A percentile compares a stretch with the other conserved stretches of the same genome.
These are phyloP conservation scores for Dicaeum eximium DNA, from an alignment of 2,113 vertebrate species.

Conservation along the genomic window DNA sequence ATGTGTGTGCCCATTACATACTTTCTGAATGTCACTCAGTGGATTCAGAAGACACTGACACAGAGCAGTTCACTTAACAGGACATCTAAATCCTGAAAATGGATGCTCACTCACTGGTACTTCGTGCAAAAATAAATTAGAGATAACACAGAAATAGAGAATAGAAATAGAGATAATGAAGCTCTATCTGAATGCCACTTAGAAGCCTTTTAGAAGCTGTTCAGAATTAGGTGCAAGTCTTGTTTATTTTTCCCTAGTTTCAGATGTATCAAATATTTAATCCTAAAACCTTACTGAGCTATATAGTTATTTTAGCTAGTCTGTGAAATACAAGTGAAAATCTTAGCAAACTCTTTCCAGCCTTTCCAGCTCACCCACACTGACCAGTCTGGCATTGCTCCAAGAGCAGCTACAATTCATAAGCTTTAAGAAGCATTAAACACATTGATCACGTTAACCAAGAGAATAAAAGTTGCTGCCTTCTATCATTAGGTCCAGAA, in stretches of 20 bases:
- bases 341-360: not conserved
- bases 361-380: not conserved
- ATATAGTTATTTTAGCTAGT: not conserved
- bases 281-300: not conserved
- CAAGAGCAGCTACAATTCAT: slow-evolving; percentile 53
- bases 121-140: not conserved
- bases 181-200: not conserved
- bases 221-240: not conserved
- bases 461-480: slow-evolving; percentile 48
- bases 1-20: not conserved
- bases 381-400: slow-evolving; percentile 34
- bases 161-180: not conserved
- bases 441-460: slow-evolving; percentile 52
- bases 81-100: not conserved
- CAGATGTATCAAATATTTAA: not conserved
- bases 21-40: not conserved
- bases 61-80: not conserved
- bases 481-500: slow-evolving; percentile 47
- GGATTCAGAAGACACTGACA: not conserved
- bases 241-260: not conserved
- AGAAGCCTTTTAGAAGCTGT: not conserved
- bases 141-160: too few species aligned
- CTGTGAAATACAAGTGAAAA: not conserved
- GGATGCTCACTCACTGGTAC: not conserved
- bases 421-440: slow-evolving; percentile 55